Percentiles rank a stretch among this genome's conserved stretches.
phyloP scores from a whole-genome alignment of 2,888 invertebrate genomes.

The Clusia tigrina region DNA sequence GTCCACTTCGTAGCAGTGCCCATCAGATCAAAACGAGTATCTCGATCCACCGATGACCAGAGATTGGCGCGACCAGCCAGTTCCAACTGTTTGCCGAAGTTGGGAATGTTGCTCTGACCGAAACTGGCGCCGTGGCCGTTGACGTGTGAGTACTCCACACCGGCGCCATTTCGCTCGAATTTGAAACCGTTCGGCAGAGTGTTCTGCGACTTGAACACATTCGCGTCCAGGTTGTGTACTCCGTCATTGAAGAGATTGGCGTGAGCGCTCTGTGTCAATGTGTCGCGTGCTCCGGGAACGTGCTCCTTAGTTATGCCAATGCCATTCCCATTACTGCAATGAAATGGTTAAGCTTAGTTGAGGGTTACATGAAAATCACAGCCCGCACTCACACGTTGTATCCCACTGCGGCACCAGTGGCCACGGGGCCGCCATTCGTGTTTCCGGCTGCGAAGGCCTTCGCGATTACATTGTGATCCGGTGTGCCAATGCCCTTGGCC shows the following conservation, averaged over 20 bases:
- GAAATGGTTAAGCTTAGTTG: background rate
- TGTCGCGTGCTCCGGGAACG: constrained; percentile 39
- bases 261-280: constrained; percentile 34
- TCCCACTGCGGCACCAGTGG: constrained; percentile 38
- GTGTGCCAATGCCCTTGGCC: constrained; percentile 48
- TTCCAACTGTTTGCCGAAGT: constrained; percentile 49
- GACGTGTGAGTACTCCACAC: constrained; percentile 50
- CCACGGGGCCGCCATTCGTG: constrained; percentile 37
- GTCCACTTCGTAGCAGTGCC: constrained; percentile 46
- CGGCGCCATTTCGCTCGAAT: constrained; percentile 54
- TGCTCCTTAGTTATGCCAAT: constrained; percentile 33
- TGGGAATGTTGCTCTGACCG: constrained; percentile 51
- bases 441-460: constrained; percentile 43
- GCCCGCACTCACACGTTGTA: constrained; percentile 39
- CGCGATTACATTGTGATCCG: constrained; percentile 52
- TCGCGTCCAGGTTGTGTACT: constrained; percentile 49
- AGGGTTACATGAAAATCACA: background rate
- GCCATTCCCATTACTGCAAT: constrained; percentile 38
- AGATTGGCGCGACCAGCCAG: constrained; percentile 42
- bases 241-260: constrained; percentile 49
- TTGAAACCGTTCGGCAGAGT: constrained; percentile 54
- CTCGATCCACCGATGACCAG: constrained; percentile 46
- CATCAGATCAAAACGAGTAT: constrained; percentile 45
- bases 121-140: constrained; percentile 51
- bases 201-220: constrained; percentile 53